These are phyloP conservation scores for Centruroides sculpturatus DNA, from an alignment of 1,140 invertebrate genomes.

Conservation along the genomic window DNA sequence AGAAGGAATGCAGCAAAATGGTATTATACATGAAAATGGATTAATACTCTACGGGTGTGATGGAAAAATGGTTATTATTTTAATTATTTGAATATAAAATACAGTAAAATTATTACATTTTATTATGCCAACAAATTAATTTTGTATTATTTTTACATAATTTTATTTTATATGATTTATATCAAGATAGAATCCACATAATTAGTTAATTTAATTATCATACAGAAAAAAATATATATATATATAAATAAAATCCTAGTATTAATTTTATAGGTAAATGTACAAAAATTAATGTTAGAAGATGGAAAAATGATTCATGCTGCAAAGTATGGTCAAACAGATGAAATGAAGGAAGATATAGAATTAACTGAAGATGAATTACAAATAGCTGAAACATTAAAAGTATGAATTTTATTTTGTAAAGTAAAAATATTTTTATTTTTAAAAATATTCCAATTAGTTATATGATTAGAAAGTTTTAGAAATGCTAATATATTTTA, in stretches of 20 bases:
- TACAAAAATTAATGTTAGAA: slow-evolving; percentile 1
- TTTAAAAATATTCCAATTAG: slow-evolving; percentile 3
- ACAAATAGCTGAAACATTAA: slow-evolving; percentile 38
- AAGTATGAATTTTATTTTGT: slow-evolving; percentile 18
- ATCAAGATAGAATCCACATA: too few species aligned
- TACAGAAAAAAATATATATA: too few species aligned
- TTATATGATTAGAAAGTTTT: neutral
- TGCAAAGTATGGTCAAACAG: slow-evolving; percentile 50
- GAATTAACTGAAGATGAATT: slow-evolving; percentile 65
- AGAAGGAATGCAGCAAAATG: slow-evolving; percentile 41
- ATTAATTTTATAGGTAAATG: neutral
- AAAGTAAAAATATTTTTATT: slow-evolving; percentile 5
- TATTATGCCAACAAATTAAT: too few species aligned
- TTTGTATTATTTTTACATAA: too few species aligned
- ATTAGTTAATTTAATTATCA: too few species aligned
- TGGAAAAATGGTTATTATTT: slow-evolving; percentile 45
- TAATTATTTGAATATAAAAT: neutral
- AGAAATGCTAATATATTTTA: too few species aligned
- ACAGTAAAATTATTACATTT: neutral
- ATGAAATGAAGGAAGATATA: slow-evolving; percentile 37
- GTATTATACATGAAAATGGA: slow-evolving; percentile 59
- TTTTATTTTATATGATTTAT: too few species aligned
- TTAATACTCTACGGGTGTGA: slow-evolving; percentile 64
- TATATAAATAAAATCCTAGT: too few species aligned
- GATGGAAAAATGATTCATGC: slow-evolving; percentile 72